Base-by-base conservation (phyloP, 2,797 vertebrate genomes). In the Muscicapa comitata region DNA sequence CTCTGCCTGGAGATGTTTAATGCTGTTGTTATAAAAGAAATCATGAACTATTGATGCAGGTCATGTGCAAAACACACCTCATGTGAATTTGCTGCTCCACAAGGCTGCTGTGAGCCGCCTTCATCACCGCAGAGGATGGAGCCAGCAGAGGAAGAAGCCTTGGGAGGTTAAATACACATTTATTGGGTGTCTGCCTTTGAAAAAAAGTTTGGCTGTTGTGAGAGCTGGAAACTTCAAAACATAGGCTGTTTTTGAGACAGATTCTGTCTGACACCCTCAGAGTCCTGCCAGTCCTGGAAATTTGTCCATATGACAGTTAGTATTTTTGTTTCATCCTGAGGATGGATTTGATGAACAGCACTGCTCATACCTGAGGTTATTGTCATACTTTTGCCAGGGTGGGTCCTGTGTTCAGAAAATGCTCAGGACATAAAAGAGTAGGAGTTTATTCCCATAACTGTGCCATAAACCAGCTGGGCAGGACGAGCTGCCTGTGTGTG, bases 21-120 rank as follows among this genome's bases (percentile, higher is more conserved):
- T 95, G 91, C 76, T 96, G 92, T 91, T 85, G 83, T 95, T 97
- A 86, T 45, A 42, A 88, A 65, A 73, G 91, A 95, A 91, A 93
- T 91, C 94, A 95, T 94, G 92, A 85, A 76, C 81, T 94, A 88
- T 82, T 62, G 85, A 94, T 71, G 90, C 74, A 90, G 92, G 74
- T 67, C 11, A 45, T 87, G 88, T 91, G 85, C 84, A 81, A 92
- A 94, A 94, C 80, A 84, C 86, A 79, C 65, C 76, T 75, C 80
- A 14, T 48, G 65, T 61, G 94, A 96, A 95, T 92, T 72, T 92
- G 75, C 86, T 63, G 35, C 66, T 79, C 70, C 73, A 45, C 26
- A 5, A 6, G 10, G 74, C 86, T 73, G 95, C 77, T 91, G 70
- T 45, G 80, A 59, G 6, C 66, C 0, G 16, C 71, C 63, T 90